Evolutionary conservation across 1,140 invertebrate genomes (phyloP), one percentile per base, ranked within the genome.

Genomic region (Rhagoletis zephyria): DNA sequence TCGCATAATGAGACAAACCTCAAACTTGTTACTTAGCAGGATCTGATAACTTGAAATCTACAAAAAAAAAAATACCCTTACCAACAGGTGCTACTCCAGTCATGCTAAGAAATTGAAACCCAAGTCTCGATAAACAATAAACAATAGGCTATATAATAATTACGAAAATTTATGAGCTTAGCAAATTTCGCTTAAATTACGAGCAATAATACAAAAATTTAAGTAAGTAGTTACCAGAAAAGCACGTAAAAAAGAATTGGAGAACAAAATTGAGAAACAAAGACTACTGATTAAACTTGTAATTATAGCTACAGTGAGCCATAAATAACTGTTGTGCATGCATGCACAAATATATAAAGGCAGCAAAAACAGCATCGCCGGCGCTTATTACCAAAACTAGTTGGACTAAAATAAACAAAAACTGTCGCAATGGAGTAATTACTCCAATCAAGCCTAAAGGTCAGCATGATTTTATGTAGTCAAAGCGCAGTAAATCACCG

Each of bases 361-460:
- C 16, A 14, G 1, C 1, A 16, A n/a, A 1, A 74, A 16, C 67
- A 14, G 40, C 5, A 74, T 16, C 67, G 45, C 14, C 45, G 48
- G 42, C 12, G 67, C 9, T 40, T 14, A 45, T 30, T 30, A 30
- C 30, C 1, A 74, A 74, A 74, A 74, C 67, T 6, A 74, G 67
- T 74, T 70, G 2, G 5, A 74, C 40, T 74, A 7, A 74, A 74
- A 74, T 74, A 65, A 42, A 48, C 67, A 16, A 74, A 74, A 74
- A 42, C 42, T 42, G 16, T 74, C 40, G 40, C 45, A 74, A 74
- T 74, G 67, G 67, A 42, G 67, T 74, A 74, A 74, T 74, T 74
- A 74, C 67, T 48, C 5, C 67, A 74, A 74, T 74, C 42, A 74
- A 74, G 67, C 42, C 67, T 74, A 45, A 74, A 74, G 67, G 67